Percentiles rank a stretch among this genome's conserved stretches.
These are phyloP conservation scores for Ceratina calcarata DNA, from an alignment of 1,140 invertebrate species.

Conservation along the genomic window DNA sequence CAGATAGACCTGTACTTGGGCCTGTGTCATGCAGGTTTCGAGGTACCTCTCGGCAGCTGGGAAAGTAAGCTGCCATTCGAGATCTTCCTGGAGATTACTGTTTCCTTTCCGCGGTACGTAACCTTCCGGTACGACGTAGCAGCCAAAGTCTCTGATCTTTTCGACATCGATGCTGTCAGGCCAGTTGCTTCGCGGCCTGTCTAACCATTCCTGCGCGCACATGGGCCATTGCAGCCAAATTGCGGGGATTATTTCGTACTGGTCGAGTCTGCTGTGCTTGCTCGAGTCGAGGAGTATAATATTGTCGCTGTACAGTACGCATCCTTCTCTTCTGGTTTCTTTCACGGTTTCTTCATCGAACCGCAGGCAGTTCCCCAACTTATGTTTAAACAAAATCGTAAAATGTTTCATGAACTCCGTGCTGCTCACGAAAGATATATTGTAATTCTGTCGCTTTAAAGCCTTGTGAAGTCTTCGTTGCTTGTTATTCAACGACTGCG, in stretches of 20 bases:
- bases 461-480: constrained; percentile 77
- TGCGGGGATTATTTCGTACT: constrained; percentile 84
- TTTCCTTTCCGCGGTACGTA: constrained; percentile 81
- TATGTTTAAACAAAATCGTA: constrained; percentile 81
- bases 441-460: constrained; percentile 74
- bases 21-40: constrained; percentile 85
- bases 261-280: constrained; percentile 71
- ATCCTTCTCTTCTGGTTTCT: constrained; percentile 81
- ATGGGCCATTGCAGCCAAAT: constrained; percentile 85
- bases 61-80: constrained; percentile 89
- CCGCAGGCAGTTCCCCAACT: constrained; percentile 80
- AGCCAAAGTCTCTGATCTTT: constrained; percentile 85
- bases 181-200: constrained; percentile 84
- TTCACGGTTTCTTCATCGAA: constrained; percentile 79
- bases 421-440: constrained; percentile 83
- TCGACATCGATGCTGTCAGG: constrained; percentile 84
- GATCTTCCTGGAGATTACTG: constrained; percentile 81
- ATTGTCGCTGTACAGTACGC: constrained; percentile 82
- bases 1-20: constrained; percentile 85
- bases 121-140: constrained; percentile 85
- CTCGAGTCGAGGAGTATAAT: constrained; percentile 55
- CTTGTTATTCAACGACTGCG: constrained; percentile 68
- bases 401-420: constrained; percentile 84
- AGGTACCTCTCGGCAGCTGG: constrained; percentile 87
- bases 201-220: constrained; percentile 84